phyloP scores from a whole-genome alignment of 2,113 vertebrate species.

The Thamnaconus septentrionalis region DNA sequence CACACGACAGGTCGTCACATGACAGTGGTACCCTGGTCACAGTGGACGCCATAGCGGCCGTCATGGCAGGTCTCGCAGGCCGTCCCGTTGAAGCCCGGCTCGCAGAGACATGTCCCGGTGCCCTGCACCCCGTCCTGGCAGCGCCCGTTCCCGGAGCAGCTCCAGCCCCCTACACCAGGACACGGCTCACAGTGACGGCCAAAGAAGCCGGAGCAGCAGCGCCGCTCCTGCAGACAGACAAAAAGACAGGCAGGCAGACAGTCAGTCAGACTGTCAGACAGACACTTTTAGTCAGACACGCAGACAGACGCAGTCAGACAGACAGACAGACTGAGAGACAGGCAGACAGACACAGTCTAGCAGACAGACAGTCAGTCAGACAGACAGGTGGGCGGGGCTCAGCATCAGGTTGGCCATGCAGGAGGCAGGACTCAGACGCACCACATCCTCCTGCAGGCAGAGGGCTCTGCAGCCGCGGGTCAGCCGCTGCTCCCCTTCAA shows the following conservation, averaged over 20 bases:
- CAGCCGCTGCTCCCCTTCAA: constrained; percentile 54
- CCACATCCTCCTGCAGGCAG: constrained; percentile 75
- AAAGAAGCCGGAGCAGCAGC: constrained; percentile 87
- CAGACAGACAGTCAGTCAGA: no score
- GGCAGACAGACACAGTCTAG: no score
- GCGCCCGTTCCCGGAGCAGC: constrained; percentile 83
- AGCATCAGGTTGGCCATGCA: no score
- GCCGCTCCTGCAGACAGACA: constrained; percentile 67
- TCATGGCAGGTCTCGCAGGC: constrained; percentile 84
- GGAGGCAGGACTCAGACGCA: constrained; percentile 50
- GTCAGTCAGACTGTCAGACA: no score
- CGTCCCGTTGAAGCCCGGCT: constrained; percentile 78
- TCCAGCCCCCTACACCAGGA: constrained; percentile 71
- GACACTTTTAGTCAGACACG: no score
- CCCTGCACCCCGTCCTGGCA: constrained; percentile 84
- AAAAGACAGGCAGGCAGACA: no score
- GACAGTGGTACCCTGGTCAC: constrained; percentile 82
- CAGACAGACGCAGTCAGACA: no score
- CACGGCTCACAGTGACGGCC: constrained; percentile 87
- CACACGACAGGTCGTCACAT: neutral
- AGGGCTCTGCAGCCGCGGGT: constrained; percentile 76
- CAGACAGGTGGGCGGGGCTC: no score
- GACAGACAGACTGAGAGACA: neutral
- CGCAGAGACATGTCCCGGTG: constrained; percentile 81
- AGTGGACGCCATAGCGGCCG: constrained; percentile 82